A percentile compares a stretch with the other conserved stretches of the same genome.
Evolutionary conservation across 2,113 vertebrate species (phyloP).

Genomic region (Phylloscopus trochilus): DNA sequence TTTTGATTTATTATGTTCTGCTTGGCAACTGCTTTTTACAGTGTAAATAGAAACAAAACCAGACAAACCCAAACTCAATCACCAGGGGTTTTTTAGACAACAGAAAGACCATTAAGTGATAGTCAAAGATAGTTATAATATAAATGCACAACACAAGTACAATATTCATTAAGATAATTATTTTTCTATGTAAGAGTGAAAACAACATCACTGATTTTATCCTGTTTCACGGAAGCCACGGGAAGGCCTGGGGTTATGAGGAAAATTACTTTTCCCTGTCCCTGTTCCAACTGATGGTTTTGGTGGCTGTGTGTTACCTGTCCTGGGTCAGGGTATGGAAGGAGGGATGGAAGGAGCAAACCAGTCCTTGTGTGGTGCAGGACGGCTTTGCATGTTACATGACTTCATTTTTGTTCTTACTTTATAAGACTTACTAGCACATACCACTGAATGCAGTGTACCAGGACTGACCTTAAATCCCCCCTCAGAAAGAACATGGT

Average conservation of each 20-base stretch:
- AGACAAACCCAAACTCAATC: background rate
- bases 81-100: conserved; percentile 38
- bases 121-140: conserved; percentile 62
- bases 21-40: conserved; percentile 42
- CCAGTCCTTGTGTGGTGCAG: accelerated
- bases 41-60: conserved; percentile 63
- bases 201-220: conserved; percentile 42
- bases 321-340: background rate
- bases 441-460: background rate
- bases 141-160: conserved; percentile 58
- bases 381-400: background rate
- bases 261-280: background rate
- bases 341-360: background rate
- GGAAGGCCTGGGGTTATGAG: background rate
- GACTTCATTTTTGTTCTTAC: background rate
- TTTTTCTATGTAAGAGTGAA: conserved; percentile 11
- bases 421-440: background rate
- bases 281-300: background rate
- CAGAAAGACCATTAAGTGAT: conserved; percentile 73
- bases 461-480: background rate
- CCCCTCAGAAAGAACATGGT: background rate
- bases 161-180: conserved; percentile 54
- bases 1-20: conserved; percentile 16
- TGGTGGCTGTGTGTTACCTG: background rate
- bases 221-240: background rate